phyloP scores from a whole-genome alignment of 2,888 invertebrate genomes.

The Pristionchus arcanus region DNA sequence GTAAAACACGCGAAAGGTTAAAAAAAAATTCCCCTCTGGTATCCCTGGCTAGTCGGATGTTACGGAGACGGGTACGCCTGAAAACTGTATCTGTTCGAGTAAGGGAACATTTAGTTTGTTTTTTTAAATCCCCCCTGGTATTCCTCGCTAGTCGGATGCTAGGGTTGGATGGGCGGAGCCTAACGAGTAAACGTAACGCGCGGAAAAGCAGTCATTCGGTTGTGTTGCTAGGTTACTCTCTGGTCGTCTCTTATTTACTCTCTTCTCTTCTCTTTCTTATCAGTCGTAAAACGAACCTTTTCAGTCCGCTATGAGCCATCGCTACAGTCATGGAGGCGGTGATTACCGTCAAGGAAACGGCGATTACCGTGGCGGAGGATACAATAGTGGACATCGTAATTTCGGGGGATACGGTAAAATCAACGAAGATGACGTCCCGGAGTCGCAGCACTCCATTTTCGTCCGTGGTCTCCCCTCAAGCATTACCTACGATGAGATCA shows the following conservation, averaged over 20 bases:
- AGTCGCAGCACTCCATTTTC: conserved; percentile 76
- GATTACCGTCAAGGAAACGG: not conserved
- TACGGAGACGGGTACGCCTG: too few relatives aligned
- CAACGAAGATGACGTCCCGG: conserved; percentile 76
- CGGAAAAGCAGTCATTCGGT: not conserved
- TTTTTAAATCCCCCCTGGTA: not conserved
- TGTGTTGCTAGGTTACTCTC: conserved; percentile 31
- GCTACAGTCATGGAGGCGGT: conserved; percentile 28
- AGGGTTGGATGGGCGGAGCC: conserved; percentile 4
- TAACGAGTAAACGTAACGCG: not conserved
- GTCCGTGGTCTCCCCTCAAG: conserved; percentile 71
- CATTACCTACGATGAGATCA: conserved; percentile 69
- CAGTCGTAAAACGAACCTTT: not conserved
- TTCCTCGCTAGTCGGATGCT: not conserved
- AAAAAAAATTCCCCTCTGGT: too few relatives aligned
- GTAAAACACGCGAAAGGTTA: too few relatives aligned
- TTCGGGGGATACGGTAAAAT: conserved; percentile 58
- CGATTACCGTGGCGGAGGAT: conserved; percentile 41
- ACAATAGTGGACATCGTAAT: conserved; percentile 22
- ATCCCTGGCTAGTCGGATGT: too few relatives aligned
- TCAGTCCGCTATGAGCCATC: conserved; percentile 23
- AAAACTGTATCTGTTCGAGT: not conserved
- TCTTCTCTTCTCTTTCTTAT: not conserved
- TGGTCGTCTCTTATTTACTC: not conserved
- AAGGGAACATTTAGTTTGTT: not conserved